Evolutionary conservation across 2,113 vertebrate genomes (phyloP).

Genomic region (Agelaius phoeniceus): DNA sequence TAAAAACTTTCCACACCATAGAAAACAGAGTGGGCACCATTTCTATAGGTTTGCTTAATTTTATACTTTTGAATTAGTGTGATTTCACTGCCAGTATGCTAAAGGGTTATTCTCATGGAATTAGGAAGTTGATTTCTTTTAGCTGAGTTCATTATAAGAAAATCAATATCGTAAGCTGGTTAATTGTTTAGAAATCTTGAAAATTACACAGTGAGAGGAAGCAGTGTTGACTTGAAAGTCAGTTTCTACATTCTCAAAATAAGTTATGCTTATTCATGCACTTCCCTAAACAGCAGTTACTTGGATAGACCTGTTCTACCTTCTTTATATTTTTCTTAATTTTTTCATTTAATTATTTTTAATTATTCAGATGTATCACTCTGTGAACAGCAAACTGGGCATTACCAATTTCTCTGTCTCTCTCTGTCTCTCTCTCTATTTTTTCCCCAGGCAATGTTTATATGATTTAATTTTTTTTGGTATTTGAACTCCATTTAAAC

Average conservation of each 20-base stretch:
- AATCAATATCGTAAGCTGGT: neutral
- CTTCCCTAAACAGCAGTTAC: neutral
- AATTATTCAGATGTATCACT: neutral
- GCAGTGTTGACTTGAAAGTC: neutral
- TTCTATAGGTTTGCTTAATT: neutral
- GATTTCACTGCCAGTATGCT: neutral
- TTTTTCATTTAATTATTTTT: neutral
- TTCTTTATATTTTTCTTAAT: neutral
- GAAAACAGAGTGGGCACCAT: fast-evolving
- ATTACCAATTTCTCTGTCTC: neutral
- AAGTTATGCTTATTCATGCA: neutral
- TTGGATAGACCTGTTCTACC: neutral
- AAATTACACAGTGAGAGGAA: neutral
- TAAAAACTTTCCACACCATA: neutral
- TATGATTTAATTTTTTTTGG: neutral
- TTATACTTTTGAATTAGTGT: neutral
- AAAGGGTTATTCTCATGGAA: neutral
- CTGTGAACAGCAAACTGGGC: neutral
- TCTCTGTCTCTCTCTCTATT: too few species aligned
- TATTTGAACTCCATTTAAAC: neutral
- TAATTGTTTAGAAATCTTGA: neutral
- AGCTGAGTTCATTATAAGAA: neutral
- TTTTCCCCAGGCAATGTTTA: neutral
- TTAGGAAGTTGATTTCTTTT: neutral
- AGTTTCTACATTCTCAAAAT: neutral